Conservation (phyloP, 2,113 vertebrate species). For the Onychorhynchus coronatus region DNA sequence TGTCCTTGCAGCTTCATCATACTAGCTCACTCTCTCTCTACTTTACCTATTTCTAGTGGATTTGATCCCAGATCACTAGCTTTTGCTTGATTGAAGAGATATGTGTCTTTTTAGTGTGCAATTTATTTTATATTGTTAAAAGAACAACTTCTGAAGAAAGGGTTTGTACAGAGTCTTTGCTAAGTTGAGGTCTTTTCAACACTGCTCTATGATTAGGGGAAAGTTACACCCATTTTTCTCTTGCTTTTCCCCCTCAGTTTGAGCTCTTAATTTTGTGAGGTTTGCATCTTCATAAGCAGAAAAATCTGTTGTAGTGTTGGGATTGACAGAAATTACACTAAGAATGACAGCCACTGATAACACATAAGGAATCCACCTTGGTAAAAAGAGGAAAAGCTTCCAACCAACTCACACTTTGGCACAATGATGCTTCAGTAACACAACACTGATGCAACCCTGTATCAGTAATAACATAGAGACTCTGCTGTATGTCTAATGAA, state of each 20-base stretch:
- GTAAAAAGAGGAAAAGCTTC: neutral
- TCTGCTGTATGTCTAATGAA: neutral
- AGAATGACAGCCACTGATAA: neutral
- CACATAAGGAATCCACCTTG: neutral
- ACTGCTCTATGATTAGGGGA: accelerated
- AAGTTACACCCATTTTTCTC: neutral
- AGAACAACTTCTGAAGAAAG: neutral
- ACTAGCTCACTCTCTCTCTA: neutral
- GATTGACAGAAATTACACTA: neutral
- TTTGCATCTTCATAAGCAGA: neutral
- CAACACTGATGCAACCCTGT: neutral
- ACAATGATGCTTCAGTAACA: neutral
- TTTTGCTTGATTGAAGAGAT: neutral
- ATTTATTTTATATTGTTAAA: neutral
- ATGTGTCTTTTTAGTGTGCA: neutral
- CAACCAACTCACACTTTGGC: neutral
- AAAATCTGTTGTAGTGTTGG: neutral
- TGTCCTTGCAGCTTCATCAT: neutral
- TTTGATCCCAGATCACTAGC: neutral
- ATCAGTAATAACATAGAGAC: neutral
- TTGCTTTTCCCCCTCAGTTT: neutral
- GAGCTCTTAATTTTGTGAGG: neutral
- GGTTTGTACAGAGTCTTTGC: neutral
- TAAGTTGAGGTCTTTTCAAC: neutral
- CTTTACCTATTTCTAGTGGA: neutral